These are phyloP conservation scores for Ficedula albicollis DNA, from an alignment of 2,797 vertebrate species.

Conservation along the genomic window DNA sequence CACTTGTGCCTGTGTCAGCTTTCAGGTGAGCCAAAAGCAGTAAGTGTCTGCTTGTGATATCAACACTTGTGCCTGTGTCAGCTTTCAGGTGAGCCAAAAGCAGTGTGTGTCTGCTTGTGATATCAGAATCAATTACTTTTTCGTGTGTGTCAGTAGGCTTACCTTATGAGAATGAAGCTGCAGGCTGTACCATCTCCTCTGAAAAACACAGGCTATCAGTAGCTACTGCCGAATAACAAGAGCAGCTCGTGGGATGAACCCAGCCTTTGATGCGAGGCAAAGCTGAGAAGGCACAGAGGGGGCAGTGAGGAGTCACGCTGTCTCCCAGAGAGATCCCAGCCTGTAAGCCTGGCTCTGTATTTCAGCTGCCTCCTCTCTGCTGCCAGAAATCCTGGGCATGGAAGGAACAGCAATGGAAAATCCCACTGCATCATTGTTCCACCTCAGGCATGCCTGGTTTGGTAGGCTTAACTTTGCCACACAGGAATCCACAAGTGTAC, in stretches of 20 bases:
- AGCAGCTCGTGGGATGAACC: background rate
- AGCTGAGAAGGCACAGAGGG: background rate
- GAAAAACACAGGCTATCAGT: background rate
- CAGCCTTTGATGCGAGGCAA: background rate
- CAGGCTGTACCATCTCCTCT: background rate
- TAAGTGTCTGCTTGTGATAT: background rate
- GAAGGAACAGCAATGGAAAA: background rate
- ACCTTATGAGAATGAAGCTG: background rate
- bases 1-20: background rate
- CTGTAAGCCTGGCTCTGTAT: background rate
- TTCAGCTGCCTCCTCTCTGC: background rate
- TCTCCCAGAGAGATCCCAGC: background rate
- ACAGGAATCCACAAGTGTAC: background rate
- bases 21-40: background rate
- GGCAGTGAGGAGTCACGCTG: background rate
- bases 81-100: background rate
- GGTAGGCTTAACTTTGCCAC: background rate
- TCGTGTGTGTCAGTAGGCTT: background rate
- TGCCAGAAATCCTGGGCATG: background rate
- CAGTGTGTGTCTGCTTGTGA: background rate
- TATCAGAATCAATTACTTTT: background rate
- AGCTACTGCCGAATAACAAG: background rate
- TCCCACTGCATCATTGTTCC: background rate
- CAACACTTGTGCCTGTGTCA: too few species aligned
- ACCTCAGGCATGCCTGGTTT: background rate